Conservation (phyloP, 2,888 invertebrate species). For the Suillia variegata region DNA sequence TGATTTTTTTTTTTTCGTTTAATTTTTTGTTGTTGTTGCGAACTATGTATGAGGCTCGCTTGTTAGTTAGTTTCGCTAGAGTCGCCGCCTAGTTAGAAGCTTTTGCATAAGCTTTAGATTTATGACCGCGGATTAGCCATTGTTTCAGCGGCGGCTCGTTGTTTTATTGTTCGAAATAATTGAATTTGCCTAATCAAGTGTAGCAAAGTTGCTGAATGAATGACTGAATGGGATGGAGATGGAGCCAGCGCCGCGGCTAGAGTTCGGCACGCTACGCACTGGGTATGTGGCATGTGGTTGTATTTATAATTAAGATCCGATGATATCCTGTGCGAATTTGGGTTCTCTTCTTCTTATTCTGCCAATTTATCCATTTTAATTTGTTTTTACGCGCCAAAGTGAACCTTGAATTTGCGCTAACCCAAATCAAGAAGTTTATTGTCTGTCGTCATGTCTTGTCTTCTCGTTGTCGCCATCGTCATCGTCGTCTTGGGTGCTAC, state of each 20-base stretch:
- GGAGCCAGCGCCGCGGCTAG: no score
- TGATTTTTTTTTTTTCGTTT: no score
- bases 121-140: conserved; percentile 52
- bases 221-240: no score
- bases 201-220: neutral
- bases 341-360: no score
- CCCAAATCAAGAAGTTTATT: no score
- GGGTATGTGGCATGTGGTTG: no score
- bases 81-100: conserved; percentile 5
- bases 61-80: conserved; percentile 22
- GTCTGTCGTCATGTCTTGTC: no score
- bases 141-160: conserved; percentile 32
- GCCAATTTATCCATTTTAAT: neutral
- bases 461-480: no score
- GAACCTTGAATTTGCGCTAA: no score
- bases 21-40: conserved; percentile 5
- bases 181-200: conserved; percentile 19
- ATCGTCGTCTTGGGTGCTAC: no score
- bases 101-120: conserved; percentile 48
- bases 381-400: no score
- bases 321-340: conserved; percentile 24
- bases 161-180: conserved; percentile 6
- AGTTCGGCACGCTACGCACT: no score
- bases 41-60: conserved; percentile 14
- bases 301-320: conserved; percentile 32